phyloP scores from a whole-genome alignment of 2,888 invertebrate genomes.

The Formica aserva region DNA sequence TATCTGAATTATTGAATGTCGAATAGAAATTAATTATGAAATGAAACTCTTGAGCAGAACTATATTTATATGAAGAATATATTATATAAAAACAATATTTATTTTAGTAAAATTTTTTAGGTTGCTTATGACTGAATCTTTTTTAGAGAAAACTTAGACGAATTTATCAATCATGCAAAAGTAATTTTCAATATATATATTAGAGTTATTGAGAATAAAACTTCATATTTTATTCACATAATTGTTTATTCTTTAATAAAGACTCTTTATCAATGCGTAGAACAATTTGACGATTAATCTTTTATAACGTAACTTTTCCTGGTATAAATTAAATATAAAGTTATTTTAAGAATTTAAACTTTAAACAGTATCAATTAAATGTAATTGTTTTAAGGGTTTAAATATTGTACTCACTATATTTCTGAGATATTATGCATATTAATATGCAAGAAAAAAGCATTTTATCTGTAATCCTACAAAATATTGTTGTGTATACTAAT shows the following conservation, averaged over 20 bases:
- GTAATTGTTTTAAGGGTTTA: background rate
- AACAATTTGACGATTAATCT: too few species aligned
- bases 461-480: background rate
- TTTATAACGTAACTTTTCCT: too few species aligned
- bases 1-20: background rate
- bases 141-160: background rate
- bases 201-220: too few species aligned
- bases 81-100: background rate
- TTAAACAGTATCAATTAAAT: too few species aligned
- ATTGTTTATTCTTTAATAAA: too few species aligned
- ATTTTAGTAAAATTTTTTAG: background rate
- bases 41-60: background rate
- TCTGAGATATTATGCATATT: background rate
- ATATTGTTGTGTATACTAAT: background rate
- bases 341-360: too few species aligned
- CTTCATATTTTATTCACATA: too few species aligned
- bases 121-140: background rate
- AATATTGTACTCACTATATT: background rate
- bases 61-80: background rate
- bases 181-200: too few species aligned
- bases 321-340: too few species aligned
- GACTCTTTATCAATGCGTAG: too few species aligned
- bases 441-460: background rate
- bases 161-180: background rate
- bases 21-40: background rate